Percentiles rank a stretch among this genome's conserved stretches.
Evolutionary conservation across 2,888 invertebrate genomes (phyloP).

Genomic region (Oscheius onirici): DNA sequence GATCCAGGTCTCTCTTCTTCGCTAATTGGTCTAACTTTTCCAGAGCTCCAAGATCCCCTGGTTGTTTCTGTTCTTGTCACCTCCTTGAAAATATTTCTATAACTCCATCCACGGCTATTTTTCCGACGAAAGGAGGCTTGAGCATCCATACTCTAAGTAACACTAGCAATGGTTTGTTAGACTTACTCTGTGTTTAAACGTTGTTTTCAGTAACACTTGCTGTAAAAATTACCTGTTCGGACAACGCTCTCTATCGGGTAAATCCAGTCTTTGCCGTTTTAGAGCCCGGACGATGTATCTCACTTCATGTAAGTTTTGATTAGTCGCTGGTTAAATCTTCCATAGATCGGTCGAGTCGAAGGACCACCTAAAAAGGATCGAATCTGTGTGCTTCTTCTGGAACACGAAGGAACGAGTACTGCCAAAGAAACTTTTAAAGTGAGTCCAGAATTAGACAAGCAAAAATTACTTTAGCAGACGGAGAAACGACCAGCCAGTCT

Average conservation of each 20-base stretch:
- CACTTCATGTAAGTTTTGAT: constrained; percentile 55
- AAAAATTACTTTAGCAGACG: background rate
- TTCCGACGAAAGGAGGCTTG: constrained; percentile 49
- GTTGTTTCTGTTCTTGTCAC: constrained; percentile 52
- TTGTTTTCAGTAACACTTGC: constrained; percentile 53
- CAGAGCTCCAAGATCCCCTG: constrained; percentile 50
- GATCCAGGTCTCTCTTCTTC: constrained; percentile 3
- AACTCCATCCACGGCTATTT: constrained; percentile 44
- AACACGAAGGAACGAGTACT: constrained; percentile 46
- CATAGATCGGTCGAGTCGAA: constrained; percentile 49
- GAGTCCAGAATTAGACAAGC: background rate
- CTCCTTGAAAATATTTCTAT: constrained; percentile 50
- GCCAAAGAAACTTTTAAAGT: constrained; percentile 52
- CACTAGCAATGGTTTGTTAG: constrained; percentile 40
- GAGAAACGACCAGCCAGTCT: constrained; percentile 27
- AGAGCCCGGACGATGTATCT: constrained; percentile 63
- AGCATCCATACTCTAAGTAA: constrained; percentile 52
- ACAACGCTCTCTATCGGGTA: constrained; percentile 66
- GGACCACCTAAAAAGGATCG: constrained; percentile 45
- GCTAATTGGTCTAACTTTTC: background rate
- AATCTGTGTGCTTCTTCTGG: constrained; percentile 49
- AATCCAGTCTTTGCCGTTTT: constrained; percentile 66
- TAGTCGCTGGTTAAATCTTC: background rate
- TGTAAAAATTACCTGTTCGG: constrained; percentile 68
- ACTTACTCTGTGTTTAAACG: background rate